Evolutionary conservation across 2,113 vertebrate genomes (phyloP).

Genomic region (Labrus mixtus): DNA sequence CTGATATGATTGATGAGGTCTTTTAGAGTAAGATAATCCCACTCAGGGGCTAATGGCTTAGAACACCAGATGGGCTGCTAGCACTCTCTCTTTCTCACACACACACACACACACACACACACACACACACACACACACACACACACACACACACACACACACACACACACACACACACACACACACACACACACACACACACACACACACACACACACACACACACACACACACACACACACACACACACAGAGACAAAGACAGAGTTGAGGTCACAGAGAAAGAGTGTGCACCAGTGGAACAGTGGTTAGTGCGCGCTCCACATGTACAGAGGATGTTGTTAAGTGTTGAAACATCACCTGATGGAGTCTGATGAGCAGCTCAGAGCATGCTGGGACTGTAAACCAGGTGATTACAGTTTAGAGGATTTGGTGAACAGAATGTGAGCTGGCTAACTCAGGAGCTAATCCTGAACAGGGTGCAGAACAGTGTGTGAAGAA

Average conservation of each 20-base stretch:
- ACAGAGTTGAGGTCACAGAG: not conserved
- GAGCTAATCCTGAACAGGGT: slow-evolving; percentile 14
- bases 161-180: not conserved
- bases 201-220: not conserved
- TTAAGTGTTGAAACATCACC: no score
- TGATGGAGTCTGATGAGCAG: no score
- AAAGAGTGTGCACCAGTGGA: not conserved
- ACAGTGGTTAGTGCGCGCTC: no score
- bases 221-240: not conserved
- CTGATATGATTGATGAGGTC: slow-evolving; percentile 52
- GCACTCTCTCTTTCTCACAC: slow-evolving; percentile 17
- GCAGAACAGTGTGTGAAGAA: not conserved
- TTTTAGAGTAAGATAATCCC: slow-evolving; percentile 59
- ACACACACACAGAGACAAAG: no score
- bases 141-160: not conserved
- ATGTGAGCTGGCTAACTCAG: not conserved
- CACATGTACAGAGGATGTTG: no score
- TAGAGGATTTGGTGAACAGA: slow-evolving; percentile 12
- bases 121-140: not conserved
- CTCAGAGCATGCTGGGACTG: no score
- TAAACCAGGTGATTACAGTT: no score
- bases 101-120: slow-evolving; percentile 15
- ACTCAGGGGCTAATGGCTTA: slow-evolving; percentile 45
- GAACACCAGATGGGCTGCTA: slow-evolving; percentile 49
- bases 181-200: slow-evolving; percentile 1